Evolutionary conservation across 2,888 invertebrate genomes (phyloP).

Genomic region (Leptura quadrifasciata): DNA sequence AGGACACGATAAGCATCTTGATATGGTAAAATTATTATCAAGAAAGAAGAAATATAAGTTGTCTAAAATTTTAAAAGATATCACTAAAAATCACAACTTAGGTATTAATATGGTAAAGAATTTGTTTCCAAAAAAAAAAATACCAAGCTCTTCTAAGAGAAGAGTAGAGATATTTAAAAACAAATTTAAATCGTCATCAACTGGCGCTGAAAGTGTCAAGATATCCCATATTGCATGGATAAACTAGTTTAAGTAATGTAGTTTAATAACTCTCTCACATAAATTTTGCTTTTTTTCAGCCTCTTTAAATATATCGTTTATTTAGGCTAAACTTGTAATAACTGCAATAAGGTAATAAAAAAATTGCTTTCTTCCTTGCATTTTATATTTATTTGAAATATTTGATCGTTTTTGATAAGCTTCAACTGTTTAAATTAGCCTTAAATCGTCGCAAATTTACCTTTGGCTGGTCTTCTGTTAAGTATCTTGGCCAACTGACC

Average conservation of each 20-base stretch:
- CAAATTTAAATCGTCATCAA: constrained; percentile 13
- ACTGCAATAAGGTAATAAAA: too few species aligned
- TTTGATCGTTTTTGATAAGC: too few species aligned
- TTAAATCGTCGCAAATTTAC: too few species aligned
- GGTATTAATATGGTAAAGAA: constrained; percentile 68
- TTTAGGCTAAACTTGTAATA: too few species aligned
- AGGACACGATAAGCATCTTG: constrained; percentile 77
- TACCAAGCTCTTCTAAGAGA: constrained; percentile 24
- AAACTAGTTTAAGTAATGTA: constrained; percentile 46
- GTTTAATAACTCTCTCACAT: too few species aligned
- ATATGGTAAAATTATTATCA: constrained; percentile 71
- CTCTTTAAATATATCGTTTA: too few species aligned
- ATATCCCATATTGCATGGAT: constrained; percentile 52
- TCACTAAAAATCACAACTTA: constrained; percentile 69
- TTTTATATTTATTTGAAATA: too few species aligned
- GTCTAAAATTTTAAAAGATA: constrained; percentile 67
- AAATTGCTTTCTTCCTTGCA: too few species aligned
- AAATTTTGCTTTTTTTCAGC: too few species aligned
- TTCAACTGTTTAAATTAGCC: too few species aligned
- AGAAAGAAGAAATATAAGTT: constrained; percentile 65
- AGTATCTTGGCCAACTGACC: too few species aligned
- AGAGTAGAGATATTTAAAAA: neutral
- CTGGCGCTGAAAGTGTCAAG: constrained; percentile 23
- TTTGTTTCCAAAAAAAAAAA: constrained; percentile 63
- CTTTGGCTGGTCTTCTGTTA: too few species aligned